These are phyloP conservation scores for Lottia gigantea DNA, from an alignment of 2,888 invertebrate genomes.

Conservation along the genomic window DNA sequence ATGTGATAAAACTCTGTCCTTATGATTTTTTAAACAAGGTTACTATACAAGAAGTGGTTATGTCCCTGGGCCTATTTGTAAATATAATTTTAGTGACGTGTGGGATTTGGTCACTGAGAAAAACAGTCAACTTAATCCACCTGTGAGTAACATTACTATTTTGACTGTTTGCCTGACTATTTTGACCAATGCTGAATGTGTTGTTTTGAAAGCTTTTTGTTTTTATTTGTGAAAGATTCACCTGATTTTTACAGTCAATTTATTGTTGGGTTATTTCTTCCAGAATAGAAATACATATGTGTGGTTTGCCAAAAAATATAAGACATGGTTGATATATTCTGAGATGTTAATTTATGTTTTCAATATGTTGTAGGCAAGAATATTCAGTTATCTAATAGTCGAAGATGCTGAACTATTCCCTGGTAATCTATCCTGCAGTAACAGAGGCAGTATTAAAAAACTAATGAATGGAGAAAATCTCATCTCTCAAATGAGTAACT, in stretches of 20 bases:
- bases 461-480: slow-evolving; percentile 67
- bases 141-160: slow-evolving; percentile 38
- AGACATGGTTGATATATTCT: too few relatives aligned
- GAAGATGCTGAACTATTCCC: slow-evolving; percentile 68
- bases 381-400: slow-evolving; percentile 68
- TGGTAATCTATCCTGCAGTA: slow-evolving; percentile 64
- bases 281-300: too few relatives aligned
- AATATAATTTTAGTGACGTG: slow-evolving; percentile 69
- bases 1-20: too few relatives aligned
- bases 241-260: not conserved
- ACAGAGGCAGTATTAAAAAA: slow-evolving; percentile 65
- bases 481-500: slow-evolving; percentile 69
- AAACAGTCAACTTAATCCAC: slow-evolving; percentile 54
- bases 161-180: not conserved
- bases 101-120: slow-evolving; percentile 62
- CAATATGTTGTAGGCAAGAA: slow-evolving; percentile 53
- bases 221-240: not conserved
- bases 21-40: slow-evolving; percentile 42
- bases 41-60: slow-evolving; percentile 69
- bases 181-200: too few relatives aligned
- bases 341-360: too few relatives aligned
- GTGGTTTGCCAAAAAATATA: too few relatives aligned
- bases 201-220: too few relatives aligned
- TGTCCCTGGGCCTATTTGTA: slow-evolving; percentile 69
- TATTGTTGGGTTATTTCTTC: too few relatives aligned